Base-by-base conservation (phyloP, 2,888 invertebrate species). In the Copidosoma aretas region DNA sequence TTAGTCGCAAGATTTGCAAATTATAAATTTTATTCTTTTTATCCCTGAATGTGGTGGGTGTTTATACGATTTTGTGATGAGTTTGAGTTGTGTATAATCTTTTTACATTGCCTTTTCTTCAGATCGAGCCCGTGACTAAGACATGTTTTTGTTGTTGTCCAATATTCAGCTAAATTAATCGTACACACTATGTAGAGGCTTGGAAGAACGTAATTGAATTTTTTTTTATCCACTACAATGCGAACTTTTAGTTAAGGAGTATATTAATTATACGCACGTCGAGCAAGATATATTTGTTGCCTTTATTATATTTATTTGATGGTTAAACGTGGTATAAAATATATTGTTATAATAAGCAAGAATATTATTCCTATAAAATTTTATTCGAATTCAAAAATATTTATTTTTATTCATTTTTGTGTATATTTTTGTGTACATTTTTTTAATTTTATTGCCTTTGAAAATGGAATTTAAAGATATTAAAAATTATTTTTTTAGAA, bases 51-150 rank as follows among this genome's bases (percentile, higher is more conserved):
- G 60, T 61, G 51, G 39, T 67, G 58, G 60, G 64, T 61, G 58
- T 70, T 67, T 70, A 15, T 67, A 52, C 61, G 60, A 61, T 64
- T 64, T 61, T 60, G 61, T 67, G 64, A 67, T 67, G 61, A 70
- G 67, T 53, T 70, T 70, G 58, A 64, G 41, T 70, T 57, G 59
- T 51, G 46, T 49, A 52, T 70, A 64, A 49, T 54, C 21, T 41
- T 64, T 54, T 24, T 54, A 61, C 49, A 67, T 53, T 64, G 43
- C 61, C 61, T 60, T 67, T 53, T 49, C 39, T 57, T 53, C 24
- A 39, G 52, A 60, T 61, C 12, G 43, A 59, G 54, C 32, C 22
- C 25, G 53, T 53, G 54, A 54, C 46, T 64, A 70, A 60, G 49
- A 53, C 24, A 63, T 32, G 46, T 51, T 32, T 64, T 70, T 19